Conservation (phyloP, 2,888 invertebrate genomes). For the Gnatocerus cornutus region DNA sequence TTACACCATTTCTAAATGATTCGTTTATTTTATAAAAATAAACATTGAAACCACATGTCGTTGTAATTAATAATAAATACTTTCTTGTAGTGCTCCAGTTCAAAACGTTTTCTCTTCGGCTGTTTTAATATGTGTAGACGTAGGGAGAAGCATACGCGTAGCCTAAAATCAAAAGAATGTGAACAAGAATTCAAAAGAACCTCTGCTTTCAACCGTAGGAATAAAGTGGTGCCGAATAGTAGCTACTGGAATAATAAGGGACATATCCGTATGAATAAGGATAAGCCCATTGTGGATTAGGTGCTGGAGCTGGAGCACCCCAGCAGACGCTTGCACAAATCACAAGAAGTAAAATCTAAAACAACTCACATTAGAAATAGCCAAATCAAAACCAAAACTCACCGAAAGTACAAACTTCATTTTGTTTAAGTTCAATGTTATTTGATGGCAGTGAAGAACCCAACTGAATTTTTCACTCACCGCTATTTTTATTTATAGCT, state of each 20-base stretch:
- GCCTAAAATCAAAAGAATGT: slow-evolving; percentile 16
- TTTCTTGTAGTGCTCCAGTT: too few species aligned
- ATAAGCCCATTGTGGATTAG: slow-evolving; percentile 36
- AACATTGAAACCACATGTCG: too few species aligned
- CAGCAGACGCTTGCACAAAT: slow-evolving; percentile 1
- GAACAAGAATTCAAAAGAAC: not conserved
- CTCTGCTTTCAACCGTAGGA: slow-evolving; percentile 24
- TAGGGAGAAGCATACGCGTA: slow-evolving; percentile 34
- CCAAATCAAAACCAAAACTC: slow-evolving; percentile 15
- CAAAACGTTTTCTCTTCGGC: not conserved
- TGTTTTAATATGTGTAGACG: slow-evolving; percentile 18
- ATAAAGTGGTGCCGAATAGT: slow-evolving; percentile 34
- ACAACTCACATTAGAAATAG: slow-evolving; percentile 1
- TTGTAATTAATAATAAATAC: too few species aligned
- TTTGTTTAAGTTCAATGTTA: not conserved
- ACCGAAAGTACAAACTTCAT: slow-evolving; percentile 27
- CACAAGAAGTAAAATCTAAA: slow-evolving; percentile 23
- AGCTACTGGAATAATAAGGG: slow-evolving; percentile 34
- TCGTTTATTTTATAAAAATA: too few species aligned
- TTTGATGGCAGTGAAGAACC: slow-evolving; percentile 29
- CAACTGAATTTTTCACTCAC: not conserved
- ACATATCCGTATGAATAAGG: slow-evolving; percentile 28
- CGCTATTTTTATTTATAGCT: slow-evolving; percentile 37
- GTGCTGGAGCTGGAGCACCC: slow-evolving; percentile 35
- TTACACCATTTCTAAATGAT: too few species aligned